Evolutionary conservation across 2,113 vertebrate genomes (phyloP).

Genomic region (Lepus timidus): DNA sequence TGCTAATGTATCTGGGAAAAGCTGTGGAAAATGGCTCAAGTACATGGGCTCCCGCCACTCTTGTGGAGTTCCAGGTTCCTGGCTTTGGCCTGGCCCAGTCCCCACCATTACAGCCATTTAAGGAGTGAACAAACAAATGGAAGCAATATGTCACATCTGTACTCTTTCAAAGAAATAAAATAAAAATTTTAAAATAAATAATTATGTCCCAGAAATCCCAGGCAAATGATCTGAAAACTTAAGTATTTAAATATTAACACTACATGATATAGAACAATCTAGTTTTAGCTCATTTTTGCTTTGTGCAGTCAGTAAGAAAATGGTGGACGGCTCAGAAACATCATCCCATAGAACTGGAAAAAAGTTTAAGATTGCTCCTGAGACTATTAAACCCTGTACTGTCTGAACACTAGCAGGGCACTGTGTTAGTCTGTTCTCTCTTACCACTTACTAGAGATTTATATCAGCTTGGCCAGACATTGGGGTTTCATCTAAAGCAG

Average conservation of each 20-base stretch:
- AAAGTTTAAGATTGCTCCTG: neutral
- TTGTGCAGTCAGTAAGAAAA: neutral
- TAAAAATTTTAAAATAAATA: too few species aligned
- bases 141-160: too few species aligned
- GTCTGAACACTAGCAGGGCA: constrained; percentile 18
- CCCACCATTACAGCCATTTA: too few species aligned
- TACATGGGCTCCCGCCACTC: too few species aligned
- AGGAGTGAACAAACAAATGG: too few species aligned
- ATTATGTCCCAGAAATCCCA: neutral
- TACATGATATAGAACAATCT: neutral
- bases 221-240: neutral
- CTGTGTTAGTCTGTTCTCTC: constrained; percentile 3
- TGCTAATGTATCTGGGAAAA: too few species aligned
- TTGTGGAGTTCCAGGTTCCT: too few species aligned
- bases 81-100: too few species aligned
- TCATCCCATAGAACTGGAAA: constrained; percentile 38
- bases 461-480: constrained; percentile 67
- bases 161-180: too few species aligned
- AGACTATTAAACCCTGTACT: neutral
- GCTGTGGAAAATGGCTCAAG: too few species aligned
- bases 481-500: constrained; percentile 68
- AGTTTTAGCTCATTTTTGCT: neutral
- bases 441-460: constrained; percentile 65
- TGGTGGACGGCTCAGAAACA: neutral
- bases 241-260: neutral